phyloP scores from a whole-genome alignment of 2,113 vertebrate species.

The Semicossyphus pulcher region DNA sequence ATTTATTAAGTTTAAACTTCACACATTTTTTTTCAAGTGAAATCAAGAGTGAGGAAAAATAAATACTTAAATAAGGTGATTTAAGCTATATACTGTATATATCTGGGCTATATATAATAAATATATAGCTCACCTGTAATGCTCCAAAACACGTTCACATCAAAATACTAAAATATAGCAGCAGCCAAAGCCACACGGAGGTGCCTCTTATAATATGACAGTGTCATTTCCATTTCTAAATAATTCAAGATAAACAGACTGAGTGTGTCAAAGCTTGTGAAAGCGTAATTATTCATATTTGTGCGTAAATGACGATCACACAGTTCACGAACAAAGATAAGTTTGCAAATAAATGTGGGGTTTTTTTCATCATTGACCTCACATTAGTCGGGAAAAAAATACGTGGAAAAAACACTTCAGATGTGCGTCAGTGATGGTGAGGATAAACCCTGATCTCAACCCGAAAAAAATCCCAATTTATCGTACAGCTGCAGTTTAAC shows the following conservation, averaged over 20 bases:
- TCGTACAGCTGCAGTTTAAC: not conserved
- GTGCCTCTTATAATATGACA: constrained; percentile 60
- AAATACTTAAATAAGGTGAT: constrained; percentile 60
- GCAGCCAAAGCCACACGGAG: constrained; percentile 70
- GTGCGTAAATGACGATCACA: constrained; percentile 54
- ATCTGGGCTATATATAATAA: constrained; percentile 40
- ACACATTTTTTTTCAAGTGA: constrained; percentile 78
- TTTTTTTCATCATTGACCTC: not conserved
- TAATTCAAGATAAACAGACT: constrained; percentile 56
- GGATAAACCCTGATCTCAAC: not conserved
- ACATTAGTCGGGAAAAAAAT: constrained; percentile 2
- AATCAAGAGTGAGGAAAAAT: constrained; percentile 69
- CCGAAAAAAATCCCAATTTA: not conserved
- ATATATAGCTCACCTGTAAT: constrained; percentile 51
- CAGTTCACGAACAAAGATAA: constrained; percentile 36
- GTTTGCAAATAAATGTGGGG: constrained; percentile 35
- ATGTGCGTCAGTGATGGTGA: constrained; percentile 32
- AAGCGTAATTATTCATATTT: constrained; percentile 27
- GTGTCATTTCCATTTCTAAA: constrained; percentile 54
- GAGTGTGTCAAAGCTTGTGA: constrained; percentile 48
- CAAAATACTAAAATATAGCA: constrained; percentile 80
- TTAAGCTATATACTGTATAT: constrained; percentile 27
- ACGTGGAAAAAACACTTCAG: constrained; percentile 19
- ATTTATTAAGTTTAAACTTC: constrained; percentile 82
- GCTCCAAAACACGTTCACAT: constrained; percentile 69